Conservation (phyloP, 1,140 invertebrate genomes). For the Listronotus oregonensis region DNA sequence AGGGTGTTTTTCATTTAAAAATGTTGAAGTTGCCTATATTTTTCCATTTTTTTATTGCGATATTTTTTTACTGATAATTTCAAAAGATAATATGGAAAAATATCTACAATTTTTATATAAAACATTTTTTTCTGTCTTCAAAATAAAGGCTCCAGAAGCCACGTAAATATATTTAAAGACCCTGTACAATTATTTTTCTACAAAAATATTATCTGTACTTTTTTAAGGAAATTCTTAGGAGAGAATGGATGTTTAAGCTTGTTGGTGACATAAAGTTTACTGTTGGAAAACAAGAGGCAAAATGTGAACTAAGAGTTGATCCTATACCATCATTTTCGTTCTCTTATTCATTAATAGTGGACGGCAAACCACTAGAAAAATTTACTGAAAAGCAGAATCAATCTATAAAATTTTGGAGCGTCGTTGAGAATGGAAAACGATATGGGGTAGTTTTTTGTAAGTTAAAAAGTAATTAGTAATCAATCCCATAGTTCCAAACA, state of each 20-base stretch:
- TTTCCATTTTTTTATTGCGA: no score
- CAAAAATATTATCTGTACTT: constrained; percentile 14
- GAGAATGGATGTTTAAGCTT: constrained; percentile 89
- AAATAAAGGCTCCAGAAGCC: no score
- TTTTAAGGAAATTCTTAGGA: constrained; percentile 72
- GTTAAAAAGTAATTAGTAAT: constrained; percentile 14
- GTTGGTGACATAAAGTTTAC: constrained; percentile 71
- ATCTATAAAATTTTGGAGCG: constrained; percentile 62
- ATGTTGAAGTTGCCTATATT: no score
- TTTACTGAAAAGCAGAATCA: constrained; percentile 78
- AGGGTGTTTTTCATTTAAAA: no score
- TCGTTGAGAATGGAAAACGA: constrained; percentile 50
- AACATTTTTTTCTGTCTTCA: no score
- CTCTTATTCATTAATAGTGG: constrained; percentile 74
- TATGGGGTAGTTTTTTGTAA: constrained; percentile 75
- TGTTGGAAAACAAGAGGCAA: constrained; percentile 55
- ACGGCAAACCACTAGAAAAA: constrained; percentile 77
- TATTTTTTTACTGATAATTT: no score
- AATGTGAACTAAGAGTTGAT: constrained; percentile 67
- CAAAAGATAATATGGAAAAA: no score
- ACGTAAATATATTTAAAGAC: no score
- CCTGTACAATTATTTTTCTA: no score
- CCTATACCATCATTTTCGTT: constrained; percentile 81
- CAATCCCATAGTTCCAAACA: no score
- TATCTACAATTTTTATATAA: no score